These are phyloP conservation scores for Pangasius larnaudii DNA, from an alignment of 2,797 vertebrate species.

Conservation along the genomic window DNA sequence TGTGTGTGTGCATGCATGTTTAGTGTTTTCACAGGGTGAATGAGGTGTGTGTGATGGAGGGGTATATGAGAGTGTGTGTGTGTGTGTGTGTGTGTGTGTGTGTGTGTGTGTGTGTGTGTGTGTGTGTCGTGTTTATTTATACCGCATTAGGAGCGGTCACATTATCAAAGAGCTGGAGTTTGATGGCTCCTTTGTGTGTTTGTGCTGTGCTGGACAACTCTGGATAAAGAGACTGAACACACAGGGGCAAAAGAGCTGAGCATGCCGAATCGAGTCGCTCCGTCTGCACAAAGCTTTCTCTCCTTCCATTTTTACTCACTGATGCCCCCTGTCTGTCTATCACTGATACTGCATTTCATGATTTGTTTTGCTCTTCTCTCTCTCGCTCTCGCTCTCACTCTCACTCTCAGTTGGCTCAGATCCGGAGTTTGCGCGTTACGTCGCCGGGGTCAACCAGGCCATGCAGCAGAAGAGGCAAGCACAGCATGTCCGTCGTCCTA, in stretches of 20 bases:
- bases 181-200: conserved; percentile 65
- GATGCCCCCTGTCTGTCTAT: conserved; percentile 13
- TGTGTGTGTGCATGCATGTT: neutral
- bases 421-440: conserved; percentile 96
- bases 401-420: conserved; percentile 89
- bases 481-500: conserved; percentile 90
- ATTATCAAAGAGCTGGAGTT: conserved; percentile 56
- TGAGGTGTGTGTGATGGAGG: neutral
- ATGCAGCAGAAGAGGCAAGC: conserved; percentile 98
- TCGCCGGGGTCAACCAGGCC: conserved; percentile 96
- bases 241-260: conserved; percentile 41
- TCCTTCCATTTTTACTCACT: neutral
- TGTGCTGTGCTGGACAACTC: conserved; percentile 68
- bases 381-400: conserved; percentile 51
- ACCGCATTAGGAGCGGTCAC: conserved; percentile 42
- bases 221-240: conserved; percentile 62
- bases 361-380: neutral
- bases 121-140: conserved; percentile 43
- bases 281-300: neutral
- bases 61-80: neutral
- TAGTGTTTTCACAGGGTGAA: conserved; percentile 4
- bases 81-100: neutral
- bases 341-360: neutral
- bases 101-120: neutral
- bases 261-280: conserved; percentile 27